Conservation (phyloP, 2,113 vertebrate genomes). For the Rutilus rutilus region DNA sequence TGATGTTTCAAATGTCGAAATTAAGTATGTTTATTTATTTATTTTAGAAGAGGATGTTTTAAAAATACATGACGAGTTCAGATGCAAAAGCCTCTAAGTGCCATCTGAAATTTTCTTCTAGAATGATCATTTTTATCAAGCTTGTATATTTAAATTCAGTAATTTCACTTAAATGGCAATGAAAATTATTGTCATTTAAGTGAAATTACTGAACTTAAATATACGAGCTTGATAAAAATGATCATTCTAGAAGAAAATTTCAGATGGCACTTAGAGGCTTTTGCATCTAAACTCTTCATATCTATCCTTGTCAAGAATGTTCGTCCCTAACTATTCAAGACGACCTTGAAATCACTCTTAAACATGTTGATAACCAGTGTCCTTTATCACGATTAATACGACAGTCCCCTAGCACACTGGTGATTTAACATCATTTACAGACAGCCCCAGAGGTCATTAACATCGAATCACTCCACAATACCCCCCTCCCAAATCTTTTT, state of each 20-base stretch:
- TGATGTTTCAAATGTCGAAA: neutral
- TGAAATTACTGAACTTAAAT: too few relatives aligned
- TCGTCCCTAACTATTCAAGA: neutral
- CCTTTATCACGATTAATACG: conserved; percentile 25
- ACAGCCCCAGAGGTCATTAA: conserved; percentile 28
- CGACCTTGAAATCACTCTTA: conserved; percentile 31
- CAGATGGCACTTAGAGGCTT: too few relatives aligned
- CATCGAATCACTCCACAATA: neutral
- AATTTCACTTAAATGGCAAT: too few relatives aligned
- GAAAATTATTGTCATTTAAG: too few relatives aligned
- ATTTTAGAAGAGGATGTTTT: neutral
- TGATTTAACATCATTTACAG: conserved; percentile 21
- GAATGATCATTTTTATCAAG: too few relatives aligned
- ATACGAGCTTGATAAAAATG: too few relatives aligned
- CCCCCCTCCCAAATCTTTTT: neutral
- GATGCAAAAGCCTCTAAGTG: too few relatives aligned
- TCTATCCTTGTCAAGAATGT: neutral
- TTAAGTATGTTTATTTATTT: too few relatives aligned
- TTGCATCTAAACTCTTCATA: too few relatives aligned
- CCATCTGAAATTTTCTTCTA: too few relatives aligned
- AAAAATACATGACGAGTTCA: neutral
- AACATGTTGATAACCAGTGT: conserved; percentile 34
- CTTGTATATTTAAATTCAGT: too few relatives aligned
- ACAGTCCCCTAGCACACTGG: conserved; percentile 11
- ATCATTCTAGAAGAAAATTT: too few relatives aligned